Evolutionary conservation across 2,888 invertebrate genomes (phyloP).

Genomic region (Latrodectus hesperus): DNA sequence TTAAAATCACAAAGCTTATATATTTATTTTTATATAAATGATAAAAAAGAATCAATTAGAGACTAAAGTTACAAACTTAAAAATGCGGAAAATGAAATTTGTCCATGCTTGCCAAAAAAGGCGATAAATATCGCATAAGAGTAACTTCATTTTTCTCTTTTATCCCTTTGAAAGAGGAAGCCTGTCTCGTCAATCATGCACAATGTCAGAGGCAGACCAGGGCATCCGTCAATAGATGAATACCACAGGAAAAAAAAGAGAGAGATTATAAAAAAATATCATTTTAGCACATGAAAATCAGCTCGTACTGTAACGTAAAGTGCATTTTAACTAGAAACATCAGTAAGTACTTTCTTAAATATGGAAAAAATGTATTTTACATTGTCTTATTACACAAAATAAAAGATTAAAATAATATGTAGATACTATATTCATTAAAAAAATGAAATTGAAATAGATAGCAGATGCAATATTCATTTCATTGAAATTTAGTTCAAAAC

Average conservation of each 20-base stretch:
- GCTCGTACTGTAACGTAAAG: slow-evolving; percentile 8
- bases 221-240: slow-evolving; percentile 61
- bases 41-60: too few relatives aligned
- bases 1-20: too few relatives aligned
- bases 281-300: slow-evolving; percentile 49
- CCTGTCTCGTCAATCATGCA: slow-evolving; percentile 53
- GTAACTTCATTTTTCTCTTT: neutral
- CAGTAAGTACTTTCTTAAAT: neutral
- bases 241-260: neutral
- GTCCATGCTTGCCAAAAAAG: slow-evolving; percentile 9
- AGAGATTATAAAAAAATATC: slow-evolving; percentile 12
- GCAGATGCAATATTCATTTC: too few relatives aligned
- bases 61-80: too few relatives aligned
- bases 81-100: neutral
- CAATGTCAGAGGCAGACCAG: slow-evolving; percentile 58
- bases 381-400: too few relatives aligned
- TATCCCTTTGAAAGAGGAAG: slow-evolving; percentile 61
- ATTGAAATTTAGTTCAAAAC: too few relatives aligned
- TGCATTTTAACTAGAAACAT: neutral
- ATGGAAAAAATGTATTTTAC: too few relatives aligned
- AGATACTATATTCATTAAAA: too few relatives aligned
- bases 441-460: too few relatives aligned
- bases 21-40: too few relatives aligned
- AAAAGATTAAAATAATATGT: too few relatives aligned
- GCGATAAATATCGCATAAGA: slow-evolving; percentile 7